These are phyloP conservation scores for Ctenopoma multispine DNA, from an alignment of 2,797 vertebrate species.

Conservation along the genomic window DNA sequence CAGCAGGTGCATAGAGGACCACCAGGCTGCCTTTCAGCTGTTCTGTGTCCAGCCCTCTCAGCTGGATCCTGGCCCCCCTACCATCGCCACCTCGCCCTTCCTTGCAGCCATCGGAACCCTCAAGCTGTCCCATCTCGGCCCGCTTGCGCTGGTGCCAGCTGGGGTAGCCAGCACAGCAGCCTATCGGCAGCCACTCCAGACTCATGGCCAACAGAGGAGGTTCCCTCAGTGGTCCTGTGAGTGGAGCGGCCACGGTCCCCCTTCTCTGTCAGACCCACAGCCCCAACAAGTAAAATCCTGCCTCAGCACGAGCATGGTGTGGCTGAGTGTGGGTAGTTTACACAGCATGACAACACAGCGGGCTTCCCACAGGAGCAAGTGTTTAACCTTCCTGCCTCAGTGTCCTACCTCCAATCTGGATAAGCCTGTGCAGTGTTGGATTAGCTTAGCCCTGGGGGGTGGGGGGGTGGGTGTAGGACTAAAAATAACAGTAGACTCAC, in stretches of 20 bases:
- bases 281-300: constrained; percentile 11
- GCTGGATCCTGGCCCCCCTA: constrained; percentile 57
- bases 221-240: constrained; percentile 14
- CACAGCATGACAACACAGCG: not conserved
- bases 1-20: constrained; percentile 74
- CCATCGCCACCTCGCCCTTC: not conserved
- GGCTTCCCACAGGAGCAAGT: constrained; percentile 9
- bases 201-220: constrained; percentile 42
- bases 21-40: constrained; percentile 73
- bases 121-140: not conserved
- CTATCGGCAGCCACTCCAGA: constrained; percentile 50
- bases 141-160: constrained; percentile 26
- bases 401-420: constrained; percentile 62
- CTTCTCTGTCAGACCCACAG: constrained; percentile 3
- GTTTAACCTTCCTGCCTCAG: constrained; percentile 38
- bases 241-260: not conserved
- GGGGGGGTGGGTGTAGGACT: constrained; percentile 28
- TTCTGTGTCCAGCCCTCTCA: constrained; percentile 65
- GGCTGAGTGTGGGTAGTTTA: constrained; percentile 11
- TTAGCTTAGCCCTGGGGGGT: constrained; percentile 48
- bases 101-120: constrained; percentile 19
- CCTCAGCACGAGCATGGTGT: constrained; percentile 15
- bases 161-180: constrained; percentile 55
- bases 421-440: constrained; percentile 55
- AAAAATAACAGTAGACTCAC: constrained; percentile 74